Evolutionary conservation across 2,888 invertebrate species (phyloP), one percentile per base, ranked within the genome.

Genomic region (Chymomyza procnemis): DNA sequence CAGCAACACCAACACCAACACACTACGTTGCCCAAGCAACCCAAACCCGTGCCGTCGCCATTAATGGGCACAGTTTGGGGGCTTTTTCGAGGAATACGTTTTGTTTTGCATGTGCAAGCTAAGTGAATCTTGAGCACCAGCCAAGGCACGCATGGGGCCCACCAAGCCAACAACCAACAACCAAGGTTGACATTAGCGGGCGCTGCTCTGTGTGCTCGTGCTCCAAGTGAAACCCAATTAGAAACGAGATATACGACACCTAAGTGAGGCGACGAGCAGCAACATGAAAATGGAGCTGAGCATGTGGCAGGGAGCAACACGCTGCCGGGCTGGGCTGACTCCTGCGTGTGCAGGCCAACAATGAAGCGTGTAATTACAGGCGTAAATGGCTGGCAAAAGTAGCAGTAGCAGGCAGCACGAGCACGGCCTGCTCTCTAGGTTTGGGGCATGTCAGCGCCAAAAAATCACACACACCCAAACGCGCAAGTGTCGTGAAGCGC

Each of bases 351-450:
- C 71, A 75, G 82, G 83, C 84, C 86, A 89, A 89, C 89, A 90
- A 90, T 90, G 89, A 89, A 90, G 90, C 90, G 89, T 90, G 90
- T 90, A 90, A 90, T 90, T 90, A 90, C 89, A 90, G 88, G 89
- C 89, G 85, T 87, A 83, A 88, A 85, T 67, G 73, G 34, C 74
- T 69, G 63, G 75, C 76, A 55, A 79, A 75, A 79, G 76, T 74
- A 70, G 69, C 80, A 75, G 55, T 8, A n/a, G n/a, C 26, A 26
- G 26, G 71, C 63, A 69, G 22, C 22, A n/a, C n/a, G n/a, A n/a
- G n/a, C n/a, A n/a, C n/a, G n/a, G n/a, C 22, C 3, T 4, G 2
- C 26, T 26, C 26, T 4, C 34, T 46, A 16, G 50, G 34, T 54
- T 16, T 5, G 26, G 16, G 50, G 14, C 61, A 50, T 68, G 71